phyloP scores from a whole-genome alignment of 2,797 vertebrate species.

The Pelochelys cantorii region DNA sequence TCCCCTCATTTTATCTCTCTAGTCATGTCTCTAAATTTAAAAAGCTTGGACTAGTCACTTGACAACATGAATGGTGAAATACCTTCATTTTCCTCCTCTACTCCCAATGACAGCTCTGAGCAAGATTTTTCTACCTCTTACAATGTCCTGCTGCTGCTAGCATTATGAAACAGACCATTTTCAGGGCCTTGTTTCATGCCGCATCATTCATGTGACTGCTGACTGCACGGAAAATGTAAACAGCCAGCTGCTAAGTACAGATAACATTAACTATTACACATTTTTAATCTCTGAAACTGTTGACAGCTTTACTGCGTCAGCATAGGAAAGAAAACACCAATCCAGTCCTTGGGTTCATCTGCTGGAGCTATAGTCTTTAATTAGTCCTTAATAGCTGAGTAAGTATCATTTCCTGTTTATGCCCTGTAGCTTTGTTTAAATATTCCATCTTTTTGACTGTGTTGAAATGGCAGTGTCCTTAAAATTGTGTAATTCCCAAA shows the following conservation, averaged over 20 bases:
- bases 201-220: constrained; percentile 68
- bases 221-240: constrained; percentile 30
- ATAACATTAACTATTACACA: constrained; percentile 59
- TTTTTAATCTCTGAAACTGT: constrained; percentile 12
- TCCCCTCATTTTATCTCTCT: not conserved
- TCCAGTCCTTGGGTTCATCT: constrained; percentile 27
- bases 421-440: not conserved
- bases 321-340: constrained; percentile 39
- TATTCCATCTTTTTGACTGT: not conserved
- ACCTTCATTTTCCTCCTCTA: not conserved
- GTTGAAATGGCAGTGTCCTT: not conserved
- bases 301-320: constrained; percentile 23
- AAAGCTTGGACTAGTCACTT: not conserved
- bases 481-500: not conserved
- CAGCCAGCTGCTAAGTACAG: constrained; percentile 22
- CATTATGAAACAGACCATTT: constrained; percentile 27
- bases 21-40: not conserved
- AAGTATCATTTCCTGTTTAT: not conserved
- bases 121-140: constrained; percentile 40
- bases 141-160: constrained; percentile 43
- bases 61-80: rapidly evolving
- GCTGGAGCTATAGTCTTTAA: constrained; percentile 9
- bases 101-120: constrained; percentile 26
- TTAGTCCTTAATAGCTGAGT: not conserved
- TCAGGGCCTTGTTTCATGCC: constrained; percentile 42